These are phyloP conservation scores for Rugalucina vietnamica DNA, from an alignment of 2,888 invertebrate species.

Conservation along the genomic window DNA sequence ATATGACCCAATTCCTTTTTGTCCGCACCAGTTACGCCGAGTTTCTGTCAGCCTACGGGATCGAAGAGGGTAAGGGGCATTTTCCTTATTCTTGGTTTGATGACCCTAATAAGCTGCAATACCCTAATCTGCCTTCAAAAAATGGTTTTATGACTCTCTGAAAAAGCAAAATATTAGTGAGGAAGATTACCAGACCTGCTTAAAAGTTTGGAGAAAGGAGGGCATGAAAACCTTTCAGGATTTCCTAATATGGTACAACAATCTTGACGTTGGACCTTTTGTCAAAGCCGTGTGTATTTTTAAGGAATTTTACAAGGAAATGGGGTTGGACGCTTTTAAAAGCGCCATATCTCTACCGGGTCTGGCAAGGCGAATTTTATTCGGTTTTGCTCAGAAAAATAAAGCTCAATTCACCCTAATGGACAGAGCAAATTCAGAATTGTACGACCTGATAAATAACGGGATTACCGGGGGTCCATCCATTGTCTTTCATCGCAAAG, in stretches of 20 bases:
- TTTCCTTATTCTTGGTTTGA: conserved; percentile 6
- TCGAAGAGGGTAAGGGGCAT: background rate
- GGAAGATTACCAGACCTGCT: background rate
- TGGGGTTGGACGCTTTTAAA: conserved; percentile 46
- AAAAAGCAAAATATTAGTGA: background rate
- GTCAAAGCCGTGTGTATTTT: conserved; percentile 21
- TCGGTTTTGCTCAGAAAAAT: background rate
- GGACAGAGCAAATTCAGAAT: conserved; percentile 14
- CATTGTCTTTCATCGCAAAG: conserved; percentile 29
- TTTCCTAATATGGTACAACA: conserved; percentile 49
- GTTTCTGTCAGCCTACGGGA: background rate
- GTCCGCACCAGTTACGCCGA: background rate
- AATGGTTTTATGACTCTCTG: background rate
- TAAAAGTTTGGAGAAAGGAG: conserved; percentile 30
- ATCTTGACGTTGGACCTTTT: conserved; percentile 42
- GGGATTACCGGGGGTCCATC: conserved; percentile 31
- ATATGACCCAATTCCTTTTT: background rate
- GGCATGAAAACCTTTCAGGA: conserved; percentile 38
- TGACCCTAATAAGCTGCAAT: background rate
- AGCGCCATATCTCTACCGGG: conserved; percentile 34
- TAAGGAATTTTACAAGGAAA: conserved; percentile 25
- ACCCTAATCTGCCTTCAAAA: background rate
- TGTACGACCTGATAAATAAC: conserved; percentile 19
- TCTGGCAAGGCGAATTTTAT: conserved; percentile 34
- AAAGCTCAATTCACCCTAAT: conserved; percentile 23